phyloP scores from a whole-genome alignment of 1,140 invertebrate genomes.

The Aricia agestis region DNA sequence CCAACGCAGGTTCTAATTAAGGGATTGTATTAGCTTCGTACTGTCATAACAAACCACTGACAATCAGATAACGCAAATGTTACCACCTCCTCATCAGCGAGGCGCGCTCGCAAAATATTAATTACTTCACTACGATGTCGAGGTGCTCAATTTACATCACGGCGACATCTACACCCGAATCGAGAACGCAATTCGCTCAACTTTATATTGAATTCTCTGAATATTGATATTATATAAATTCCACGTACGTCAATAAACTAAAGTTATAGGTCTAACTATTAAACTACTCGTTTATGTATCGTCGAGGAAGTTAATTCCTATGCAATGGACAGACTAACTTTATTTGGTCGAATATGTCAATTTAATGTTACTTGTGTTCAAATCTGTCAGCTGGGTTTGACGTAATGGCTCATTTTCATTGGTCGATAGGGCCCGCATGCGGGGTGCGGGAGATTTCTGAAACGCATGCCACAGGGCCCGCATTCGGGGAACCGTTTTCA shows the following conservation, averaged over 20 bases:
- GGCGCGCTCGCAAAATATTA: constrained; percentile 15
- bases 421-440: too few species aligned
- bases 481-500: too few species aligned
- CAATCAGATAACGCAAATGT: constrained; percentile 23
- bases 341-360: too few species aligned
- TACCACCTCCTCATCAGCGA: constrained; percentile 17
- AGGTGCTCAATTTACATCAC: not conserved
- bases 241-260: not conserved
- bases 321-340: too few species aligned
- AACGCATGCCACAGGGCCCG: too few species aligned
- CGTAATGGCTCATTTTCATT: too few species aligned
- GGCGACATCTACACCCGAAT: not conserved
- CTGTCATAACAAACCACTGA: constrained; percentile 9
- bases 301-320: too few species aligned
- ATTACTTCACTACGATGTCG: not conserved
- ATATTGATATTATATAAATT: not conserved
- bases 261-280: too few species aligned
- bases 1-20: constrained; percentile 12
- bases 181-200: not conserved
- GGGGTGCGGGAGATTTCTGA: too few species aligned
- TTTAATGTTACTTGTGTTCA: too few species aligned
- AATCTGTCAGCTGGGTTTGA: too few species aligned
- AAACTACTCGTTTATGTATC: too few species aligned
- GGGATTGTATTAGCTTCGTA: constrained; percentile 20
- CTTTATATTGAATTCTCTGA: not conserved